These are phyloP conservation scores for Accipiter virgatus DNA, from an alignment of 2,113 vertebrate genomes.

Conservation along the genomic window DNA sequence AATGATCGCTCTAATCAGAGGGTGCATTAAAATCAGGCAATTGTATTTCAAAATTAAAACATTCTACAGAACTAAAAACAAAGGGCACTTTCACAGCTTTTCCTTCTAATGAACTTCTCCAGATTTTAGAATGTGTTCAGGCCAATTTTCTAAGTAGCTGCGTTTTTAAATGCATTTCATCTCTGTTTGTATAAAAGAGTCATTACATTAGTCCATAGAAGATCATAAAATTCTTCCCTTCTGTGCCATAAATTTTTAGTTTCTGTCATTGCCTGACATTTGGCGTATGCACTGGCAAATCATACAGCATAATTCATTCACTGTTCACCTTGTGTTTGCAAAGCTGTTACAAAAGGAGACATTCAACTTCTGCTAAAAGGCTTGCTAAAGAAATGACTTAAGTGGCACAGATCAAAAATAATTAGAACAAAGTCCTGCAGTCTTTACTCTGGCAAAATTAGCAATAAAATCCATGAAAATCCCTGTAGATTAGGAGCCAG, in stretches of 20 bases:
- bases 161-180: constrained; percentile 32
- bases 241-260: constrained; percentile 27
- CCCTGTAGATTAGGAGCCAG: neutral
- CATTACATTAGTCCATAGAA: constrained; percentile 42
- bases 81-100: neutral
- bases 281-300: neutral
- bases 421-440: neutral
- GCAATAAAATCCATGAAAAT: neutral
- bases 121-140: neutral
- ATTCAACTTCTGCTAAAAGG: neutral
- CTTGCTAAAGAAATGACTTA: neutral
- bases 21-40: neutral
- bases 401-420: neutral
- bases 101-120: constrained; percentile 3
- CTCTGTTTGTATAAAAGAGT: constrained; percentile 46
- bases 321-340: constrained; percentile 49
- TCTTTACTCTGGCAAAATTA: neutral
- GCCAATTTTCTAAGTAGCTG: constrained; percentile 39
- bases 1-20: neutral
- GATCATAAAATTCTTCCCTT: constrained; percentile 54
- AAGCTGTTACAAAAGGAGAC: constrained; percentile 19
- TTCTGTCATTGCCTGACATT: constrained; percentile 50
- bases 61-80: neutral
- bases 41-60: neutral
- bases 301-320: constrained; percentile 18